These are phyloP conservation scores for Hippocampus abdominalis DNA, from an alignment of 2,113 vertebrate species.

Conservation along the genomic window DNA sequence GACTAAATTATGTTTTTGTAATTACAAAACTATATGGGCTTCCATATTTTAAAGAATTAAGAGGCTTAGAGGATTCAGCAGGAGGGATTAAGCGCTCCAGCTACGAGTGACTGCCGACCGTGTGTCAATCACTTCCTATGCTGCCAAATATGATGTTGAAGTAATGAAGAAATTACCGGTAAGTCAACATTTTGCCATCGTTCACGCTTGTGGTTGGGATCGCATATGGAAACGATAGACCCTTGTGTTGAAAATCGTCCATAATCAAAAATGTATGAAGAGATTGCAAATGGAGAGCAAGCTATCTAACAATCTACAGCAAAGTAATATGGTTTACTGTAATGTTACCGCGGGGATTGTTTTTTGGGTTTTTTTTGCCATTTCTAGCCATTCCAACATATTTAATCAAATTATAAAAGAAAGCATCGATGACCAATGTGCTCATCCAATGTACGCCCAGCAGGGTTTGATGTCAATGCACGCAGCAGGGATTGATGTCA, in stretches of 20 bases:
- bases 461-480: too few relatives aligned
- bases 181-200: neutral
- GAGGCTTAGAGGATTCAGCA: conserved; percentile 81
- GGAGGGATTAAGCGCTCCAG: conserved; percentile 80
- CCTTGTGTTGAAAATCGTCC: conserved; percentile 33
- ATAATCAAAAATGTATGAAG: conserved; percentile 39
- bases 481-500: too few relatives aligned
- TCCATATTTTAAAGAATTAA: conserved; percentile 88
- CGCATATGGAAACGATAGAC: conserved; percentile 1
- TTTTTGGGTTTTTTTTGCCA: too few relatives aligned
- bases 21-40: conserved; percentile 84
- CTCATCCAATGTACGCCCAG: too few relatives aligned
- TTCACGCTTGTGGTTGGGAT: neutral
- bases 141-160: conserved; percentile 1
- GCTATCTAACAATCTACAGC: neutral
- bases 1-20: conserved; percentile 98
- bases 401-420: too few relatives aligned
- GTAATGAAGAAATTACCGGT: neutral
- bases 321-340: neutral
- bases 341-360: too few relatives aligned
- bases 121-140: conserved; percentile 28
- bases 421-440: too few relatives aligned
- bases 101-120: conserved; percentile 12
- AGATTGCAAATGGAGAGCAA: neutral
- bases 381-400: too few relatives aligned